Percentiles rank a stretch among this genome's conserved stretches.
phyloP scores from a whole-genome alignment of 2,113 vertebrate genomes.

The Mellivora capensis region DNA sequence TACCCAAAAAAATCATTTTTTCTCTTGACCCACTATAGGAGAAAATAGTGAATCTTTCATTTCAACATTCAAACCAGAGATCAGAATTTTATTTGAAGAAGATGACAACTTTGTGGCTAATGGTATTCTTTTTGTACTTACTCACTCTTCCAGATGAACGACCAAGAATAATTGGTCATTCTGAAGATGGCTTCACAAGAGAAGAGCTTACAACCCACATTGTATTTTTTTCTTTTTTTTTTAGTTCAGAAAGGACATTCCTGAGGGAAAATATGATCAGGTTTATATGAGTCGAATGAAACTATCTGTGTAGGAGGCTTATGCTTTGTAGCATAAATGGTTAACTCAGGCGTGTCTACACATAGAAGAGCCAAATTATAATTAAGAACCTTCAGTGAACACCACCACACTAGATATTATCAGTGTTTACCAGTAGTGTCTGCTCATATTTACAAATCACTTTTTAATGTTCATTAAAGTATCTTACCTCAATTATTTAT shows the following conservation, averaged over 20 bases:
- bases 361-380: not conserved
- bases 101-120: conserved; percentile 7
- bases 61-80: not conserved
- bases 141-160: conserved; percentile 18
- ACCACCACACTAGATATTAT: conserved; percentile 20
- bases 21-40: not conserved
- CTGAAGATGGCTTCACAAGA: not conserved
- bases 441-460: conserved; percentile 67
- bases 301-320: conserved; percentile 13
- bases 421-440: conserved; percentile 35
- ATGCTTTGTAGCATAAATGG: conserved; percentile 19
- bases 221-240: not conserved
- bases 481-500: conserved; percentile 55
- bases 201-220: not conserved
- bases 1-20: not conserved
- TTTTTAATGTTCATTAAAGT: conserved; percentile 52
- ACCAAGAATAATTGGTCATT: conserved; percentile 2
- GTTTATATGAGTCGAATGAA: not conserved
- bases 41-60: not conserved
- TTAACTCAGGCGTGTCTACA: conserved; percentile 38
- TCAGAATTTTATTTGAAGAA: conserved; percentile 32
- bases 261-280: not conserved
- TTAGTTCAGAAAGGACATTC: conserved; percentile 35
- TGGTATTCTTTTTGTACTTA: conserved; percentile 30
- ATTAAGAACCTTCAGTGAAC: not conserved